A percentile compares a stretch with the other conserved stretches of the same genome.
These are phyloP conservation scores for Clamator glandarius DNA, from an alignment of 2,797 vertebrate genomes.

Conservation along the genomic window DNA sequence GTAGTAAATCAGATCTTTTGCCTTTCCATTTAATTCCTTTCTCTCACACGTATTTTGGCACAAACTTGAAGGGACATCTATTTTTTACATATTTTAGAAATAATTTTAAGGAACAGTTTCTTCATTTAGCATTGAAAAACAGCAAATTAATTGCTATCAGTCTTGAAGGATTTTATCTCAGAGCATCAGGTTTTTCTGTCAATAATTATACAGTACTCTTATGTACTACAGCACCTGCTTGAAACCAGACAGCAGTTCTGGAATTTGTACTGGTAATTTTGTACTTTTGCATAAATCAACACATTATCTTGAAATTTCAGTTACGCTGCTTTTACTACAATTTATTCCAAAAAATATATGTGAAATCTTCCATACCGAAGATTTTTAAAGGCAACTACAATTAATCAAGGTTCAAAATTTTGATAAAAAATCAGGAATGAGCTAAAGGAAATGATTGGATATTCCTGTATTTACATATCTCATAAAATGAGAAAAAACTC, in stretches of 20 bases:
- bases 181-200: neutral
- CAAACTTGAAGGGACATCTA: neutral
- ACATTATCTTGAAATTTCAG: neutral
- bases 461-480: neutral
- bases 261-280: neutral
- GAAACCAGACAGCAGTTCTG: neutral
- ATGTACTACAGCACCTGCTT: neutral
- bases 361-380: neutral
- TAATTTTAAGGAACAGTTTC: neutral
- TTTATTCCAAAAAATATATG: neutral
- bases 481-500: neutral
- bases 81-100: constrained; percentile 14
- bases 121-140: neutral
- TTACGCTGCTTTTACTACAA: neutral
- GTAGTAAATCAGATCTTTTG: neutral
- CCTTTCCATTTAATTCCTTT: neutral
- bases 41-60: neutral
- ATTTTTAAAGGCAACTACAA: neutral
- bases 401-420: neutral
- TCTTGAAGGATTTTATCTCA: neutral
- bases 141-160: neutral
- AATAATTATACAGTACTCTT: neutral
- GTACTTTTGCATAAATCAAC: neutral
- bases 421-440: neutral
- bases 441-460: neutral